Conservation (phyloP, 2,888 invertebrate species). For the Drosophila tripunctata region DNA sequence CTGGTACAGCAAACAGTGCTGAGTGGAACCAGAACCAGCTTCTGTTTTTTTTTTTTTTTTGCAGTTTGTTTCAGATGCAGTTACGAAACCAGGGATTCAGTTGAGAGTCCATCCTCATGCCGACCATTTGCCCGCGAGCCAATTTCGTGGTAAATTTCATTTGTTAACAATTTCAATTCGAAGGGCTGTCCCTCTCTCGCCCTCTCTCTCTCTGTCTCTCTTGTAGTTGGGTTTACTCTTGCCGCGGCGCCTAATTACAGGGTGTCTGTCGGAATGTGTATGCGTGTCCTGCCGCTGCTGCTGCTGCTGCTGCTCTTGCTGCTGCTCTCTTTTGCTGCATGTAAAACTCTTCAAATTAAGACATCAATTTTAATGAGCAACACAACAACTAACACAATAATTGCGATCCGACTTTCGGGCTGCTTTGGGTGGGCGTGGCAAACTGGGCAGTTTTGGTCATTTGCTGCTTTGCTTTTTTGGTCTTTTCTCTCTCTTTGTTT, state of each 20-base stretch:
- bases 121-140: slow-evolving; percentile 57
- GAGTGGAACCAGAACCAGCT: slow-evolving; percentile 18
- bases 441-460: slow-evolving; percentile 42
- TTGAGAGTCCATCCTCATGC: slow-evolving; percentile 15
- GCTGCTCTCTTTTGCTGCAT: slow-evolving; percentile 44
- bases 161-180: slow-evolving; percentile 76
- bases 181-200: not conserved
- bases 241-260: slow-evolving; percentile 76
- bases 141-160: slow-evolving; percentile 73
- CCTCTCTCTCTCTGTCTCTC: not conserved
- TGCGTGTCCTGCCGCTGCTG: slow-evolving; percentile 47
- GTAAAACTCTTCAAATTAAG: slow-evolving; percentile 74
- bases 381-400: slow-evolving; percentile 73
- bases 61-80: not conserved
- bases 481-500: not conserved
- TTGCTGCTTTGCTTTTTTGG: slow-evolving; percentile 58
- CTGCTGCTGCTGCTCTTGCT: slow-evolving; percentile 10
- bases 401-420: slow-evolving; percentile 51
- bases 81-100: not conserved
- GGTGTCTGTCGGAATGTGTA: slow-evolving; percentile 49
- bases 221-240: slow-evolving; percentile 18
- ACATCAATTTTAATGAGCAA: slow-evolving; percentile 78
- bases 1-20: slow-evolving; percentile 38
- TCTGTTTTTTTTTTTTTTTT: slow-evolving; percentile 27
- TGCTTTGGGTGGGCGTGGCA: slow-evolving; percentile 54